Evolutionary conservation across 2,797 vertebrate genomes (phyloP), one percentile per base, ranked within the genome.

Genomic region (Craterocephalus amniculus): DNA sequence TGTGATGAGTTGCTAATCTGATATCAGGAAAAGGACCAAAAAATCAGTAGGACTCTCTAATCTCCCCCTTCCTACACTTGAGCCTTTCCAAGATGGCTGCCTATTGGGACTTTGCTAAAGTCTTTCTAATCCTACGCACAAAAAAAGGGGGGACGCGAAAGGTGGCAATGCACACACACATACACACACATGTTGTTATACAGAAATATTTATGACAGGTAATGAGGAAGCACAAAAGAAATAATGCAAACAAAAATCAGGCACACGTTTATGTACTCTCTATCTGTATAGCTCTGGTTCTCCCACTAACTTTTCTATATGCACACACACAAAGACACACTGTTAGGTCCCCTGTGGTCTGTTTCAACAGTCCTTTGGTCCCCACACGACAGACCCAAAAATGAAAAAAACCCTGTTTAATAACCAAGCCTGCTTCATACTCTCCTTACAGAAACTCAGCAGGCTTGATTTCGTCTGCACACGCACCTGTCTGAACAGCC

Each of bases 371-470:
- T 90, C 83, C 74, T 81, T 81, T 84, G 89, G 85, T 86, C 83
- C 85, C 81, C 13, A 83, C 86, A 87, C 71, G 67, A 78, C 83
- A 85, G 88, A 89, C 85, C 86, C 77, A 67, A 43, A 69, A 74
- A 52, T 48, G 63, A 77, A 83, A 85, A 77, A 88, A 88, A 89
- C 90, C 85, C 84, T 91, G 88, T 90, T 77, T 62, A 63, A 55
- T 59, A 79, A 77, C 78, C 87, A 72, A 48, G 70, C 87, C 91
- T 88, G 92, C 86, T 91, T 93, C 92, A 93, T 91, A 6, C 87
- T 92, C 78, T 92, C 91, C 43, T 1, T 70, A 61, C 63, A 83
- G 91, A 93, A 91, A 93, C 79, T 92, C 92, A 82, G 76, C 92
- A 90, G 90, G 90, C 85, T 1, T 58, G 88, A 75, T 78, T 65